These are phyloP conservation scores for Prinia subflava DNA, from an alignment of 2,113 vertebrate species.

Conservation along the genomic window DNA sequence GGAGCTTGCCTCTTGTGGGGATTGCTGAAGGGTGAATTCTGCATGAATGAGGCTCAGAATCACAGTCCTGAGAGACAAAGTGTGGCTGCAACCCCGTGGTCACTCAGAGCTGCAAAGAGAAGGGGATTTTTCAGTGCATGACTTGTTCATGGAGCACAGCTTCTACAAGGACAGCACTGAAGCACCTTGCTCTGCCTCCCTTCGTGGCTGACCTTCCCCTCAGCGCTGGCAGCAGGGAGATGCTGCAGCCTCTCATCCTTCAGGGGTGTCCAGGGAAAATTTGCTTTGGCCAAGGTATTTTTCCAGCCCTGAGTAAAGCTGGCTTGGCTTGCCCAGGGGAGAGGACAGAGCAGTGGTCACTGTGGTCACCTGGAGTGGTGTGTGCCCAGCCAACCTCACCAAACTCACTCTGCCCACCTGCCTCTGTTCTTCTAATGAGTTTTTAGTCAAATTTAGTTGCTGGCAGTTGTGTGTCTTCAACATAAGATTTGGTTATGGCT, in stretches of 20 bases:
- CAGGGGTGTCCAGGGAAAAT: neutral
- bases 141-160: neutral
- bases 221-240: neutral
- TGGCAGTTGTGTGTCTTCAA: neutral
- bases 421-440: neutral
- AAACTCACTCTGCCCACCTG: neutral
- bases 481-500: neutral
- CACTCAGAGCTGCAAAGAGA: neutral
- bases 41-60: neutral
- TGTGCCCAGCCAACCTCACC: neutral
- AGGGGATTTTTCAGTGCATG: neutral
- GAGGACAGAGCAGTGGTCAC: neutral
- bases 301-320: neutral
- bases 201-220: fast-evolving
- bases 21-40: neutral
- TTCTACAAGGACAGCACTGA: neutral
- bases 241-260: neutral
- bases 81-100: fast-evolving
- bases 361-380: fast-evolving
- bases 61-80: neutral
- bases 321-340: neutral
- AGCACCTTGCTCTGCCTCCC: neutral
- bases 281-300: neutral
- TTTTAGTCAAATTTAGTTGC: neutral
- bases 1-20: neutral